These are phyloP conservation scores for Bibio marci DNA, from an alignment of 2,888 invertebrate species.

Conservation along the genomic window DNA sequence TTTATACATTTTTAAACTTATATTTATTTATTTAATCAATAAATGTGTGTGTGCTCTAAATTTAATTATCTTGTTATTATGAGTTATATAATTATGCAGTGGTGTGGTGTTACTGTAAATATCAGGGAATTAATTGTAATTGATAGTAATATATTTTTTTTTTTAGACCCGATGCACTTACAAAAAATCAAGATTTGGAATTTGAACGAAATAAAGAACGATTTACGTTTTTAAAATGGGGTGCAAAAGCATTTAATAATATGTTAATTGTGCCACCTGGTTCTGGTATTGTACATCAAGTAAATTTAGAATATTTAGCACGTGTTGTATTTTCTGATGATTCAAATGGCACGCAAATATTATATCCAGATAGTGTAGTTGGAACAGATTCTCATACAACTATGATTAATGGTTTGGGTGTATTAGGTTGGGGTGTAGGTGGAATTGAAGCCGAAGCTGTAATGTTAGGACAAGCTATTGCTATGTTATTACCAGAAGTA, in stretches of 20 bases:
- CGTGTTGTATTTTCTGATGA: slow-evolving; percentile 66
- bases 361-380: slow-evolving; percentile 84
- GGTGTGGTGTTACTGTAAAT: too few species aligned
- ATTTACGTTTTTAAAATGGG: slow-evolving; percentile 97
- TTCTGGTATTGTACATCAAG: slow-evolving; percentile 96
- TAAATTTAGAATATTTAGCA: slow-evolving; percentile 88
- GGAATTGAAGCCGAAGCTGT: slow-evolving; percentile 98
- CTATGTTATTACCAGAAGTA: slow-evolving; percentile 90
- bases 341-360: slow-evolving; percentile 24
- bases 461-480: slow-evolving; percentile 94
- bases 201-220: slow-evolving; percentile 91
- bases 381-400: slow-evolving; percentile 99
- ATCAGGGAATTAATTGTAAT: too few species aligned
- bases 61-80: too few species aligned
- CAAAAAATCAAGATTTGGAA: slow-evolving; percentile 86
- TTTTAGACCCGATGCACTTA: slow-evolving; percentile 66
- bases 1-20: background rate
- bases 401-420: slow-evolving; percentile 95
- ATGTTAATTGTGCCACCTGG: slow-evolving; percentile 97
- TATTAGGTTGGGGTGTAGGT: slow-evolving; percentile 92
- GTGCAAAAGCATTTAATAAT: slow-evolving; percentile 85
- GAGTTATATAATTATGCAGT: too few species aligned
- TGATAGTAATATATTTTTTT: background rate
- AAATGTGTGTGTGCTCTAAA: too few species aligned
- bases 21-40: too few species aligned